Evolutionary conservation across 2,113 vertebrate genomes (phyloP).

Genomic region (Engystomops pustulosus): DNA sequence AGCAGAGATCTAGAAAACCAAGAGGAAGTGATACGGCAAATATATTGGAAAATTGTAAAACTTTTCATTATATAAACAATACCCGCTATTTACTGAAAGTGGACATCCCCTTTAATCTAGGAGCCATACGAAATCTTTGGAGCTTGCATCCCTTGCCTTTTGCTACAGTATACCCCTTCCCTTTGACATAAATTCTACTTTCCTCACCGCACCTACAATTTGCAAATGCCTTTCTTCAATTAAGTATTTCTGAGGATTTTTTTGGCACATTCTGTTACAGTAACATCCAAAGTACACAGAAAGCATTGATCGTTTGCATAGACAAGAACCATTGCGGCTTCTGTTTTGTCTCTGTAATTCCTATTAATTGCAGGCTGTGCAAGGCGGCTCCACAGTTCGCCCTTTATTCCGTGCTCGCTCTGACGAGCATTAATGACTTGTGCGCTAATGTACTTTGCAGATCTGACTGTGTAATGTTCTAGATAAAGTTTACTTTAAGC

Average conservation of each 20-base stretch:
- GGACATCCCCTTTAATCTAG: too few species aligned
- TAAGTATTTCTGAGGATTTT: constrained; percentile 3
- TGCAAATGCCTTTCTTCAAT: constrained; percentile 6
- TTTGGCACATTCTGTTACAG: neutral
- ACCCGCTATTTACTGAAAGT: too few species aligned
- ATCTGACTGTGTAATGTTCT: neutral
- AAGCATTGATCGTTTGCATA: neutral
- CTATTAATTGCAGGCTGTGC: neutral
- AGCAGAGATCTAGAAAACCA: too few species aligned
- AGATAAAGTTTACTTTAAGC: constrained; percentile 21
- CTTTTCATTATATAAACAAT: too few species aligned
- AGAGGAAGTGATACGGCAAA: too few species aligned
- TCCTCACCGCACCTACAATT: constrained; percentile 7
- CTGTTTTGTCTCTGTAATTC: constrained; percentile 3
- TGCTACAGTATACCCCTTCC: neutral
- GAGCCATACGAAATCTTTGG: neutral
- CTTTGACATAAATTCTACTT: neutral
- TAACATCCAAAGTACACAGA: neutral
- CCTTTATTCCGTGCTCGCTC: neutral
- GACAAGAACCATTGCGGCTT: neutral
- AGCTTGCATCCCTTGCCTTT: neutral
- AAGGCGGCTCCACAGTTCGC: neutral
- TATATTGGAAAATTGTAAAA: too few species aligned
- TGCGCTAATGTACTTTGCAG: constrained; percentile 23
- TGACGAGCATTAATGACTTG: neutral